Base-by-base conservation (phyloP, 2,113 vertebrate genomes). In the Alethe castanea region DNA sequence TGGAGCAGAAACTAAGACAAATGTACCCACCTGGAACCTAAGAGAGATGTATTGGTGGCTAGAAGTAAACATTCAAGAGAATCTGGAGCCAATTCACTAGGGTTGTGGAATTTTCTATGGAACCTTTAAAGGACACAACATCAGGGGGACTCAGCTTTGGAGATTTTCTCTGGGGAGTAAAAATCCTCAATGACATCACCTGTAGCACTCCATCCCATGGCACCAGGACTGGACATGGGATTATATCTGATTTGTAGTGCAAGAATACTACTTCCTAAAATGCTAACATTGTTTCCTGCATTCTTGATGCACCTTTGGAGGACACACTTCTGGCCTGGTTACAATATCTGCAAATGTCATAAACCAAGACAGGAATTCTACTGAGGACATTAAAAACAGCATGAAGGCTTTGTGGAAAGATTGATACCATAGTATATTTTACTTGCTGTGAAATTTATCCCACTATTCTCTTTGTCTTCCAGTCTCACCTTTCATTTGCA, bases 151-250 rank as follows among this genome's bases (percentile, higher is more conserved):
- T 76, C 25, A 78, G 14, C 2, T 81, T 62, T 24, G 4, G 19
- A 79, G 13, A 45, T 40, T 70, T 89, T 61, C 14, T 57, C 19
- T 29, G 36, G 12, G 11, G 44, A 38, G 73, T 14, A 62, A 74
- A 12, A 36, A 8, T 5, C 1, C 19, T 2, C 13, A 22, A 3
- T 2, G 11, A 23, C 7, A 44, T 28, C 11, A 33, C 19, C 8
- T 48, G 13, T 45, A 66, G 11, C 11, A 59, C 13, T n/a, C n/a
- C 54, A 35, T 17, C 6, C 20, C 5, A 35, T 12, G 33, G 6
- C 25, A 67, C 2, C 20, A 42, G 8, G 12, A 44, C 18, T 11
- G 11, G 40, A 35, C 26, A 17, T 7, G 6, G 19, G 9, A 2
- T 67, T 87, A 40, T 81, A 87, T 70, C 44, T 79, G 33, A 52